phyloP scores from a whole-genome alignment of 2,888 invertebrate genomes.

The Nymphalis urticae region DNA sequence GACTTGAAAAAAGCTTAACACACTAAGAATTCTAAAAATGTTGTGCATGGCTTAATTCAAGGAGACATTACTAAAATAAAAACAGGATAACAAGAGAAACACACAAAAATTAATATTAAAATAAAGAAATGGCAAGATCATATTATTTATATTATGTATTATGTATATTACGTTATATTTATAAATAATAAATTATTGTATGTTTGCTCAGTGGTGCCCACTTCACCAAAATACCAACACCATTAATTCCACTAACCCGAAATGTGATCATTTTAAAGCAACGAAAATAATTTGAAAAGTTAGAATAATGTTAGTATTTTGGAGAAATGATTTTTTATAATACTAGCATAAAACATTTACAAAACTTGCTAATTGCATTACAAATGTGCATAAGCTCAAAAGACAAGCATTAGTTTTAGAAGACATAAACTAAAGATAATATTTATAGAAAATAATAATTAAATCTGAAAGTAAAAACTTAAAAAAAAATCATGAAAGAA shows the following conservation, averaged over 20 bases:
- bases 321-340: constrained; percentile 64
- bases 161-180: not conserved
- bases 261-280: constrained; percentile 60
- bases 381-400: constrained; percentile 65
- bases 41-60: constrained; percentile 72
- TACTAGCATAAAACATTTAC: constrained; percentile 51
- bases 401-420: constrained; percentile 36
- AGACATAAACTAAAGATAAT: constrained; percentile 17
- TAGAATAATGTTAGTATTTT: constrained; percentile 78
- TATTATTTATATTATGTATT: not conserved
- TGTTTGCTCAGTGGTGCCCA: constrained; percentile 70
- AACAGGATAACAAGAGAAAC: constrained; percentile 59
- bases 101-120: constrained; percentile 50
- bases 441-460: constrained; percentile 25
- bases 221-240: constrained; percentile 82
- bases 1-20: constrained; percentile 71
- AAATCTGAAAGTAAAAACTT: constrained; percentile 13
- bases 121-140: constrained; percentile 9
- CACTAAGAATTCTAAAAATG: constrained; percentile 47
- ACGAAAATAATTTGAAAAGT: constrained; percentile 50
- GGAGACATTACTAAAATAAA: constrained; percentile 56
- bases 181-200: constrained; percentile 41
- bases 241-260: constrained; percentile 59
- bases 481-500: constrained; percentile 18
- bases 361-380: constrained; percentile 58